Conservation (phyloP, 2,113 vertebrate genomes). For the Poecile atricapillus region DNA sequence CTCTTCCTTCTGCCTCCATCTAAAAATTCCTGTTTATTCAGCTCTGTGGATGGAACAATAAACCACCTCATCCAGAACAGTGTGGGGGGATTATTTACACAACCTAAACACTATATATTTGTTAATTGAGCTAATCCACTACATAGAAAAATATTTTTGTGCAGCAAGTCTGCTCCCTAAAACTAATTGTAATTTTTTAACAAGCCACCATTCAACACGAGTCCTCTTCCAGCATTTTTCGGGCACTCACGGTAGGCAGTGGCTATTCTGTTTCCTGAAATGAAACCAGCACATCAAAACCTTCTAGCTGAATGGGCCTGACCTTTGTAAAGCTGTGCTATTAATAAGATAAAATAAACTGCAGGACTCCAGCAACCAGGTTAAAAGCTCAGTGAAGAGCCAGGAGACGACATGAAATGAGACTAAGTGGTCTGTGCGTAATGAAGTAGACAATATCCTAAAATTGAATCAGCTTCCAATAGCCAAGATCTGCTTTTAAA, state of each 20-base stretch:
- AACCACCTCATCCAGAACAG: background rate
- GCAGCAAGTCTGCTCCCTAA: background rate
- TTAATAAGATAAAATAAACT: constrained; percentile 19
- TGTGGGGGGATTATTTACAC: background rate
- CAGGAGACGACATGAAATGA: background rate
- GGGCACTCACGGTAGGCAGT: background rate
- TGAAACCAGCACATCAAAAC: background rate
- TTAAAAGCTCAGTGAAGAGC: background rate
- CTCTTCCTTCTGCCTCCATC: background rate
- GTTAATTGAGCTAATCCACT: background rate
- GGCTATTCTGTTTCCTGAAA: background rate
- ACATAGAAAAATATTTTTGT: background rate
- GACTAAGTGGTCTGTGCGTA: background rate
- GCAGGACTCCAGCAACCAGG: background rate
- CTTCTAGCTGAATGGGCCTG: background rate
- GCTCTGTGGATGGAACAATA: background rate
- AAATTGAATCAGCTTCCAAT: background rate
- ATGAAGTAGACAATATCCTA: background rate
- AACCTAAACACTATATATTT: background rate
- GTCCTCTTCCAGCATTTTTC: background rate
- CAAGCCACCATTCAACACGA: background rate
- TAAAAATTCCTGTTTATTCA: background rate
- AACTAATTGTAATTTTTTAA: background rate
- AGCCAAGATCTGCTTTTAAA: background rate
- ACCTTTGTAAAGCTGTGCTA: constrained; percentile 1